Conservation (phyloP, 1,140 invertebrate species). For the Caerostris darwini region DNA sequence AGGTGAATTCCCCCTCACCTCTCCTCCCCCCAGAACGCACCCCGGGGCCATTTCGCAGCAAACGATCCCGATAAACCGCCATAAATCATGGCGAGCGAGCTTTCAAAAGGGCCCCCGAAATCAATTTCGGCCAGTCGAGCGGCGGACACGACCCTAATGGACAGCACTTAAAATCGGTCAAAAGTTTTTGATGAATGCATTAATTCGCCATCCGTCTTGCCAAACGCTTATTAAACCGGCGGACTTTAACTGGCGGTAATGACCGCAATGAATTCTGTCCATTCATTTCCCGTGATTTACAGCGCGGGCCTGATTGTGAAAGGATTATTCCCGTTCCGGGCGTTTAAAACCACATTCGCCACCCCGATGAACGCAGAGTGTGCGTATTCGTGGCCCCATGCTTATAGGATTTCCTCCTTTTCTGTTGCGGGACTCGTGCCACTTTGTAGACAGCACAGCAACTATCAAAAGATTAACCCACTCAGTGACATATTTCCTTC, state of each 20-base stretch:
- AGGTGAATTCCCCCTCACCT: background rate
- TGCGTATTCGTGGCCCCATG: too few species aligned
- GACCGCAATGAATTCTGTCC: slow-evolving; percentile 55
- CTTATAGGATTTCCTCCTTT: too few species aligned
- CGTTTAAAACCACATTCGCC: too few species aligned
- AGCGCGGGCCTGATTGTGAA: background rate
- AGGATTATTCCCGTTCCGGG: background rate
- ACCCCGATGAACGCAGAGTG: too few species aligned
- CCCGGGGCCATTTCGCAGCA: background rate
- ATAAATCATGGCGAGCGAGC: slow-evolving; percentile 46
- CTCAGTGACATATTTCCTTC: too few species aligned
- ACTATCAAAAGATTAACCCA: too few species aligned
- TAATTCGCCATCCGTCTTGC: slow-evolving; percentile 53
- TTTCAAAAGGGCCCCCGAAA: background rate
- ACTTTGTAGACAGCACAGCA: too few species aligned
- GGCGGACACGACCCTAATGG: slow-evolving; percentile 50
- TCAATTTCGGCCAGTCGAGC: slow-evolving; percentile 30
- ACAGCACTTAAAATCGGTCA: slow-evolving; percentile 59
- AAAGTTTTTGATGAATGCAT: slow-evolving; percentile 64
- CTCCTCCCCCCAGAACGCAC: background rate
- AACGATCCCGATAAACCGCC: slow-evolving; percentile 26
- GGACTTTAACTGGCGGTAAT: slow-evolving; percentile 21
- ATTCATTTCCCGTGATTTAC: slow-evolving; percentile 53
- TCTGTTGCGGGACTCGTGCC: too few species aligned
- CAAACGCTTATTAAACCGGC: slow-evolving; percentile 50